Evolutionary conservation across 2,113 vertebrate species (phyloP).

Genomic region (Hyaena hyaena): DNA sequence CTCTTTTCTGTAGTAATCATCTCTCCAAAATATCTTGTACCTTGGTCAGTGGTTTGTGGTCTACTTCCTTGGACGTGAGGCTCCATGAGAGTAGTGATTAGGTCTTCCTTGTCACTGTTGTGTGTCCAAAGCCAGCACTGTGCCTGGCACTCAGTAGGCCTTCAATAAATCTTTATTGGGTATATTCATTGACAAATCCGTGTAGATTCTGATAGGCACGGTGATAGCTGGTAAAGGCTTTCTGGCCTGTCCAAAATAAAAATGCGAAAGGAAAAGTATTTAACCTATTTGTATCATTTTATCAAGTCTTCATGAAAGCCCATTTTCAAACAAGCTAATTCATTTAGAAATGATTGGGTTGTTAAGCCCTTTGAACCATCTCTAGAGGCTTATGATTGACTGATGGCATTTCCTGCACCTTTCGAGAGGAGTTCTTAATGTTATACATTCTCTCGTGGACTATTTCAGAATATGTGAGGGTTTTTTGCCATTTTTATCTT

Average conservation of each 20-base stretch:
- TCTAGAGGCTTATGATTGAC: conserved; percentile 47
- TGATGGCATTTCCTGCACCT: conserved; percentile 49
- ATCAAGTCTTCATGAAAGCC: conserved; percentile 30
- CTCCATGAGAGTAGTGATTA: neutral
- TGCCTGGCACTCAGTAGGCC: neutral
- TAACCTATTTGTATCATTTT: conserved; percentile 21
- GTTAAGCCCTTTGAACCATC: conserved; percentile 16
- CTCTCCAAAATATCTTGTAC: neutral
- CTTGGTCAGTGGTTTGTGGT: neutral
- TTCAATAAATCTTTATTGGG: neutral
- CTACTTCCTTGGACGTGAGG: neutral
- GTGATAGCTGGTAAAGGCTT: neutral
- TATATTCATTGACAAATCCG: neutral
- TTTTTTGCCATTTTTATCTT: conserved; percentile 67
- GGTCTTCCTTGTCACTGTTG: neutral
- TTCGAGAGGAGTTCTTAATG: neutral
- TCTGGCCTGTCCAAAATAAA: neutral
- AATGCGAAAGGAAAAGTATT: neutral
- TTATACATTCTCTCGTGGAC: conserved; percentile 22
- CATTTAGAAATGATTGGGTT: conserved; percentile 43
- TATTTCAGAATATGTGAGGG: conserved; percentile 24
- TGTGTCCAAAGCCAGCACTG: neutral
- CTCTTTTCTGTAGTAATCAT: neutral
- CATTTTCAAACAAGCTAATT: conserved; percentile 29
- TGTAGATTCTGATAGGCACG: neutral